Evolutionary conservation across 2,888 invertebrate genomes (phyloP), one percentile per base, ranked within the genome.

Genomic region (Papilio gigon): DNA sequence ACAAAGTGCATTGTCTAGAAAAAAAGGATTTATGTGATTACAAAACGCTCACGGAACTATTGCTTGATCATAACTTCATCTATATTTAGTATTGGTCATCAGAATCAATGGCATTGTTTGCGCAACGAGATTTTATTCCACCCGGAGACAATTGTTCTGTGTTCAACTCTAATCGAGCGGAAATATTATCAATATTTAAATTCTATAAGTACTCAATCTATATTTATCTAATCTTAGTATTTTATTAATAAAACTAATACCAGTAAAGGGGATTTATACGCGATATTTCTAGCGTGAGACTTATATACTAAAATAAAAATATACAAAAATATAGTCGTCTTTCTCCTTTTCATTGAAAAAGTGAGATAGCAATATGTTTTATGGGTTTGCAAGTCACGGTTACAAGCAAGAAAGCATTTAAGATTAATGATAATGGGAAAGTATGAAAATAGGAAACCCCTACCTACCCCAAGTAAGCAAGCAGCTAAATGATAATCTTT

Each of bases 131-230:
- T 72, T 63, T 71, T 63, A 71, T 71, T 74, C 73, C 72, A 72
- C 70, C 70, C 60, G 69, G 70, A 74, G 77, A 72, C 77, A 76
- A 78, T 81, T 75, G 79, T 77, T 77, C 77, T 72, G 76, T 58
- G 87, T 87, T 86, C 81, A 86, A 88, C 87, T 86, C 80, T 83
- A 86, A 88, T 87, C 17, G 80, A 78, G 78, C 82, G 86, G 86
- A 86, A 85, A 82, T 76, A 77, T 71, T 74, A 72, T 64, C 70
- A 72, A 76, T 4, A 53, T n/a, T 53, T 53, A 53, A 30, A 30
- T 33, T 11, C 4, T 59, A 9, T 33, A 59, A 20, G 11, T 50
- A 50, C 27, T 50, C 17, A 53, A 17, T 8, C 53, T 53, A 30
- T 27, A 25, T n/a, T 53, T n/a, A 53, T 53, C 27, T 53, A n/a